phyloP scores from a whole-genome alignment of 53 echinoderm and acorn worm genomes.

The Hippasteria phrygiana region DNA sequence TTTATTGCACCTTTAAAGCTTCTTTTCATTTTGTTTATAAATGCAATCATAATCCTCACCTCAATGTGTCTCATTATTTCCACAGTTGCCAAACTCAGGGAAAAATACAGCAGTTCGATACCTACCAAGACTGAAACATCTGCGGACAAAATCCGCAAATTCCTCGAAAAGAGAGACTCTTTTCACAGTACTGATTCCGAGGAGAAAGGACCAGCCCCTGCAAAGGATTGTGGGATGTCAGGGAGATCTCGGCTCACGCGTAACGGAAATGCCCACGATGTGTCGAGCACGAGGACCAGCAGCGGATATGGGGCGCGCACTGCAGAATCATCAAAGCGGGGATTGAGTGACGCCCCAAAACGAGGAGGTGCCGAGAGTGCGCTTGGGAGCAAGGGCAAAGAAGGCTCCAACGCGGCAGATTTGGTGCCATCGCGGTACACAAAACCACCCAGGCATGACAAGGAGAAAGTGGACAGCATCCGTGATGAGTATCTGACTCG shows the following conservation, averaged over 20 bases:
- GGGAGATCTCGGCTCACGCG: constrained; percentile 38
- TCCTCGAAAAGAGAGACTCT: constrained; percentile 37
- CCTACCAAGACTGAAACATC: constrained; percentile 55
- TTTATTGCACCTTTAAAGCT: too few species aligned
- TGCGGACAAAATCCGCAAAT: constrained; percentile 57
- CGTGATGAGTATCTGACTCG: constrained; percentile 74
- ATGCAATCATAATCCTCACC: too few species aligned
- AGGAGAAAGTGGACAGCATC: constrained; percentile 68
- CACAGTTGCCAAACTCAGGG: constrained; percentile 69
- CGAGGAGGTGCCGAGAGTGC: constrained; percentile 81
- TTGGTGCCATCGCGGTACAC: constrained; percentile 33
- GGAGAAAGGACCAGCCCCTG: constrained; percentile 1
- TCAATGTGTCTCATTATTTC: neutral
- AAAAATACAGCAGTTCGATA: constrained; percentile 49
- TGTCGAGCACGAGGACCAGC: neutral
- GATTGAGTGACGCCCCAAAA: neutral
- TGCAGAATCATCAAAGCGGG: neutral
- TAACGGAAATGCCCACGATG: constrained; percentile 29
- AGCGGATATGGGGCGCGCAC: constrained; percentile 30
- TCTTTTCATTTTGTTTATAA: too few species aligned
- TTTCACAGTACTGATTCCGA: constrained; percentile 44
- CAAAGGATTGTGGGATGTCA: constrained; percentile 42
- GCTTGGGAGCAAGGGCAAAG: constrained; percentile 76
- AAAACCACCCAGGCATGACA: constrained; percentile 45
- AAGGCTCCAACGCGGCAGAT: constrained; percentile 24